These are phyloP conservation scores for Tiaroga cobitis DNA, from an alignment of 2,797 vertebrate genomes.

Conservation along the genomic window DNA sequence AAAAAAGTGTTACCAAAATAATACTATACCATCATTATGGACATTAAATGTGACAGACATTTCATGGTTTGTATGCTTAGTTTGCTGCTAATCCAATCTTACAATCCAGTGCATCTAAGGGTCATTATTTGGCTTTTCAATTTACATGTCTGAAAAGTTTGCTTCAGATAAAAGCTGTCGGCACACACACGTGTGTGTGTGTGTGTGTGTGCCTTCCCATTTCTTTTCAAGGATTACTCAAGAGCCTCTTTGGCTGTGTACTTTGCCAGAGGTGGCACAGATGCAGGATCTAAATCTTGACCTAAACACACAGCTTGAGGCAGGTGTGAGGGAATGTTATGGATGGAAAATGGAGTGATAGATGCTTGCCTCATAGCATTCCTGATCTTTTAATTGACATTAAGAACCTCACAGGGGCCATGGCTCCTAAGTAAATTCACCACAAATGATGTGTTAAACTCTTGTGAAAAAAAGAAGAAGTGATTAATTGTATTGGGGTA, in stretches of 20 bases:
- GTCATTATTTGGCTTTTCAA: no score
- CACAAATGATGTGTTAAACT: neutral
- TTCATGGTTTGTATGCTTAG: neutral
- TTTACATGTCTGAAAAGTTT: no score
- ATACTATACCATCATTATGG: neutral
- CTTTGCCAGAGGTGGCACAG: conserved; percentile 43
- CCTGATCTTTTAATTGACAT: conserved; percentile 9
- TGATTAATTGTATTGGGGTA: neutral
- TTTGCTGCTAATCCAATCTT: no score
- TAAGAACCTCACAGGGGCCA: neutral
- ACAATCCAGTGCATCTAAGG: neutral
- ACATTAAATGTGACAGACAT: neutral
- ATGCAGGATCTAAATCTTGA: conserved; percentile 58
- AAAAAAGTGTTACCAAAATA: neutral
- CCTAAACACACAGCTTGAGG: conserved; percentile 49
- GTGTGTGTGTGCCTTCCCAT: neutral
- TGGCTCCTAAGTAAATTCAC: neutral
- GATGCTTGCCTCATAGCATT: conserved; percentile 49
- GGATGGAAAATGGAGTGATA: conserved; percentile 40
- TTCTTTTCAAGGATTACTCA: conserved; percentile 6
- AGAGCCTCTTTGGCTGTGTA: conserved; percentile 14
- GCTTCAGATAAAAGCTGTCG: no score
- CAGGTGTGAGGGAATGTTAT: conserved; percentile 43
- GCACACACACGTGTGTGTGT: no score
- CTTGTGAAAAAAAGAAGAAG: neutral